These are phyloP conservation scores for Leiothrix lutea DNA, from an alignment of 2,113 vertebrate genomes.

Conservation along the genomic window DNA sequence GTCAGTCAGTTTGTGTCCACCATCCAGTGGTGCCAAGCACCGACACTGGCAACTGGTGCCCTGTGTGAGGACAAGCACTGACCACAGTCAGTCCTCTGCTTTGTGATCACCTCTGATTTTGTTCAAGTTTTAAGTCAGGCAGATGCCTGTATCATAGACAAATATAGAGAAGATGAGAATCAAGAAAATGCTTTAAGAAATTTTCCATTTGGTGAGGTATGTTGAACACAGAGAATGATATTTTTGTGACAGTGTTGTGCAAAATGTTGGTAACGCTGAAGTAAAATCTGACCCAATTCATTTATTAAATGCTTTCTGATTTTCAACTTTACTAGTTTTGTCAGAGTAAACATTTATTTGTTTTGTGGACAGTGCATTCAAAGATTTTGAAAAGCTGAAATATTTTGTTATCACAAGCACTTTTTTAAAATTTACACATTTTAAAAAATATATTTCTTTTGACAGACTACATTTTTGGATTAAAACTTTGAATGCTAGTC, in stretches of 20 bases:
- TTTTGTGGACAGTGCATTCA: not conserved
- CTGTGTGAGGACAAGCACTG: not conserved
- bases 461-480: not conserved
- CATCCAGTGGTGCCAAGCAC: not conserved
- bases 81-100: not conserved
- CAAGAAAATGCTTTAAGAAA: not conserved
- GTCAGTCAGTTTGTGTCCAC: not conserved
- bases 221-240: rapidly evolving
- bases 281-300: not conserved
- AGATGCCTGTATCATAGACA: not conserved
- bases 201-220: not conserved
- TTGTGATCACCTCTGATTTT: not conserved
- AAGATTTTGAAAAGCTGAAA: not conserved
- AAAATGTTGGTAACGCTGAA: not conserved
- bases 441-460: not conserved
- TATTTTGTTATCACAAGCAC: not conserved
- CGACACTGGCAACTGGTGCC: not conserved
- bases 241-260: not conserved
- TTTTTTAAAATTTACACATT: not conserved
- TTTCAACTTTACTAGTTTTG: not conserved
- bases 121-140: not conserved
- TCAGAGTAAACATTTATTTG: rapidly evolving
- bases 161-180: not conserved
- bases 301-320: not conserved
- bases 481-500: not conserved